Conservation (phyloP, 30 jellyfish, hydroid and myxozoan species). For the Pseudorhiza aurosa region DNA sequence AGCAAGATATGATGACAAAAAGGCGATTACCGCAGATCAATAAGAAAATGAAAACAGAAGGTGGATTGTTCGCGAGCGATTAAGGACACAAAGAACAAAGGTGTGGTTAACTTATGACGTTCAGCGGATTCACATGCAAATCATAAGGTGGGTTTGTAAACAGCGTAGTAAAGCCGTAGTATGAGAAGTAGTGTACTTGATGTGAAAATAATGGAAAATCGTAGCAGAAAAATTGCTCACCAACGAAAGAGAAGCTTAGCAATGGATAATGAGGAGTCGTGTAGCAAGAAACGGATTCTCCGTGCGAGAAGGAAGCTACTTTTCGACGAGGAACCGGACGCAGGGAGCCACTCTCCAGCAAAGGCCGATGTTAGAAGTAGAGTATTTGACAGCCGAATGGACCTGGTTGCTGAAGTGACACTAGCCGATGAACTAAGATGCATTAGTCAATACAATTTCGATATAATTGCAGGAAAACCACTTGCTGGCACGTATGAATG, state of each 20-base stretch:
- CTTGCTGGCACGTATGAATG: background rate
- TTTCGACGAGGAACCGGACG: constrained; percentile 24
- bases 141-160: constrained; percentile 26
- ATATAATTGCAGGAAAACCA: background rate
- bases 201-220: background rate
- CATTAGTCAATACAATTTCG: background rate
- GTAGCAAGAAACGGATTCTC: background rate
- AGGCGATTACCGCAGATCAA: background rate
- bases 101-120: constrained; percentile 33
- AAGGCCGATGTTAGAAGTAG: background rate
- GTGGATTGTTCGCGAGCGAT: background rate
- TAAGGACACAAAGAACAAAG: background rate
- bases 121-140: constrained; percentile 31
- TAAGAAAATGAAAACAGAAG: background rate
- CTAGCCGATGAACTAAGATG: background rate
- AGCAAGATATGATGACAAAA: background rate
- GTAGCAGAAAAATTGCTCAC: background rate
- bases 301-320: constrained; percentile 23
- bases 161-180: constrained; percentile 32
- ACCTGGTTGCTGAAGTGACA: background rate
- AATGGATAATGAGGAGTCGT: background rate
- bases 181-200: background rate
- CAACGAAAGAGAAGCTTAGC: background rate
- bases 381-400: background rate
- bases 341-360: background rate